Conservation (phyloP, 2,797 vertebrate genomes). For the Phalloptychus januarius region DNA sequence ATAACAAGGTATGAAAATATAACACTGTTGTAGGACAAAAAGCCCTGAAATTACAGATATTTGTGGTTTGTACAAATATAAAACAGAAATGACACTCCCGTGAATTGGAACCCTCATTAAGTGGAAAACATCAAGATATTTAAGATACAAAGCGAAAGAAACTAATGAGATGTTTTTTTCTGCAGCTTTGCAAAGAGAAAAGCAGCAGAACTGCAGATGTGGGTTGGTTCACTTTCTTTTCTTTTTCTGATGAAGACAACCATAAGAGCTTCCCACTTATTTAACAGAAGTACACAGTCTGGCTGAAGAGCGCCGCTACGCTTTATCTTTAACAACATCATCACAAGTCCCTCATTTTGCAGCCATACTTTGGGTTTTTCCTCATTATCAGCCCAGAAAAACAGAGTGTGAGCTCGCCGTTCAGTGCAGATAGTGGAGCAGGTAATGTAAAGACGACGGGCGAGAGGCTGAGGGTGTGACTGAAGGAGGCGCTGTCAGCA, state of each 20-base stretch:
- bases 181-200: constrained; percentile 10
- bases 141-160: constrained; percentile 16
- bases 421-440: constrained; percentile 14
- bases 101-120: not conserved
- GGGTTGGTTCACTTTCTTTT: constrained; percentile 15
- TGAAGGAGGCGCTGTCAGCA: constrained; percentile 55
- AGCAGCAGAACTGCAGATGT: not conserved
- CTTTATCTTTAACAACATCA: constrained; percentile 39
- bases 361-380: constrained; percentile 35
- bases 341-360: constrained; percentile 27
- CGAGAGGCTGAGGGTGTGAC: constrained; percentile 50
- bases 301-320: constrained; percentile 16
- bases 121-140: not conserved
- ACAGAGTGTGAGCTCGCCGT: constrained; percentile 28
- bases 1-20: not conserved
- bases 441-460: constrained; percentile 38
- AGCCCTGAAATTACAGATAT: not conserved
- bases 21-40: not conserved
- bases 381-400: constrained; percentile 62
- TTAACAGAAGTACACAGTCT: constrained; percentile 32
- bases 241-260: constrained; percentile 18
- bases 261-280: constrained; percentile 14
- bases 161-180: constrained; percentile 21
- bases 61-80: not conserved
- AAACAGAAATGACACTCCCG: not conserved